Evolutionary conservation across 2,113 vertebrate genomes (phyloP).

Genomic region (Noctilio leporinus): DNA sequence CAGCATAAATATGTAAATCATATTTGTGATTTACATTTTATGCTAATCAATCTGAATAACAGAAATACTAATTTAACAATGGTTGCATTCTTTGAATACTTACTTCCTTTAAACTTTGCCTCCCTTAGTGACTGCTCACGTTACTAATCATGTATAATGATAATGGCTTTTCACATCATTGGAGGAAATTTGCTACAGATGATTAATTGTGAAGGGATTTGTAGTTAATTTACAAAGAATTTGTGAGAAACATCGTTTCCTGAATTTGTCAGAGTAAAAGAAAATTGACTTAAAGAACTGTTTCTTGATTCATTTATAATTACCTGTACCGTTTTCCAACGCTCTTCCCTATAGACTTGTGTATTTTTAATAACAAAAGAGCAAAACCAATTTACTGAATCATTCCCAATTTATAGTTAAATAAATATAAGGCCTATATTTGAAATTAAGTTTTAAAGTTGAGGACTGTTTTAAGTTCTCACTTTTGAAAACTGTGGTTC

Average conservation of each 20-base stretch:
- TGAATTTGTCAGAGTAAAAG: conserved; percentile 14
- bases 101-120: conserved; percentile 71
- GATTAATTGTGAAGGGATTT: conserved; percentile 56
- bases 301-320: conserved; percentile 23
- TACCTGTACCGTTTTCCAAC: neutral
- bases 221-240: conserved; percentile 18
- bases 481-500: neutral
- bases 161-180: conserved; percentile 63
- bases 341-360: neutral
- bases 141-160: conserved; percentile 45
- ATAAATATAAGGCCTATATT: neutral
- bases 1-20: too few species aligned
- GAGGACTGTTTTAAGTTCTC: neutral
- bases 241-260: neutral
- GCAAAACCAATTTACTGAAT: neutral
- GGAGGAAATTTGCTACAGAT: conserved; percentile 67
- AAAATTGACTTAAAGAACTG: conserved; percentile 30
- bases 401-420: neutral
- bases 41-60: conserved; percentile 69
- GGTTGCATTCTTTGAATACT: conserved; percentile 72
- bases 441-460: neutral
- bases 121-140: conserved; percentile 64
- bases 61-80: conserved; percentile 64
- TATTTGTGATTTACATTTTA: conserved; percentile 71
- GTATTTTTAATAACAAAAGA: conserved; percentile 15